These are phyloP conservation scores for Lasioglossum lativentre DNA, from an alignment of 2,888 invertebrate species.

Conservation along the genomic window DNA sequence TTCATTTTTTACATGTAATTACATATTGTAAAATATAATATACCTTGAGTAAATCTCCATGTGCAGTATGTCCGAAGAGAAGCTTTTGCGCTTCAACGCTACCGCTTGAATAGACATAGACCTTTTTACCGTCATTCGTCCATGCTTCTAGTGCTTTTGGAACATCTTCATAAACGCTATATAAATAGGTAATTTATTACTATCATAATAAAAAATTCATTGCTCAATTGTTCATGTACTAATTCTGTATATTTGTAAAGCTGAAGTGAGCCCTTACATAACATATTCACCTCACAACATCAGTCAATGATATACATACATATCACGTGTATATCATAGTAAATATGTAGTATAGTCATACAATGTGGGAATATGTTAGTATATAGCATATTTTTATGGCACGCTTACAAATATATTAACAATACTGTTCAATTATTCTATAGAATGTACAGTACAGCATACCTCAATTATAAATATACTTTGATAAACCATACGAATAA, in stretches of 20 bases:
- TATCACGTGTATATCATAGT: constrained; percentile 1
- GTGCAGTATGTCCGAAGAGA: constrained; percentile 90
- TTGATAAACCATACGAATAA: constrained; percentile 75
- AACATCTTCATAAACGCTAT: constrained; percentile 95
- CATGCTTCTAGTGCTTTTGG: constrained; percentile 90
- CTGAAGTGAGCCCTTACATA: constrained; percentile 67
- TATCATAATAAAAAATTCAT: not conserved
- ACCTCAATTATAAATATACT: not conserved
- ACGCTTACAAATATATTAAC: constrained; percentile 25
- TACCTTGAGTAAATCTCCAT: constrained; percentile 91
- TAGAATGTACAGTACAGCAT: not conserved
- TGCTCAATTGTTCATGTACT: not conserved
- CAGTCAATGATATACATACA: constrained; percentile 9
- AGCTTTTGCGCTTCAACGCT: constrained; percentile 96
- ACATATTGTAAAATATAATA: constrained; percentile 69
- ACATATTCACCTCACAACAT: constrained; percentile 67
- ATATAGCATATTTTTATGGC: not conserved
- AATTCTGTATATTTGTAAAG: constrained; percentile 25
- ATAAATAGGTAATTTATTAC: constrained; percentile 41
- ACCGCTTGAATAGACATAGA: constrained; percentile 97
- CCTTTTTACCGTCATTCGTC: constrained; percentile 88
- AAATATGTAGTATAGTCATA: not conserved
- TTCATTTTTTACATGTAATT: not conserved
- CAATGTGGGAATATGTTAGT: not conserved
- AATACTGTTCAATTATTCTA: constrained; percentile 32